phyloP scores from a whole-genome alignment of 2,113 vertebrate genomes.

The Halcyon malimbica region DNA sequence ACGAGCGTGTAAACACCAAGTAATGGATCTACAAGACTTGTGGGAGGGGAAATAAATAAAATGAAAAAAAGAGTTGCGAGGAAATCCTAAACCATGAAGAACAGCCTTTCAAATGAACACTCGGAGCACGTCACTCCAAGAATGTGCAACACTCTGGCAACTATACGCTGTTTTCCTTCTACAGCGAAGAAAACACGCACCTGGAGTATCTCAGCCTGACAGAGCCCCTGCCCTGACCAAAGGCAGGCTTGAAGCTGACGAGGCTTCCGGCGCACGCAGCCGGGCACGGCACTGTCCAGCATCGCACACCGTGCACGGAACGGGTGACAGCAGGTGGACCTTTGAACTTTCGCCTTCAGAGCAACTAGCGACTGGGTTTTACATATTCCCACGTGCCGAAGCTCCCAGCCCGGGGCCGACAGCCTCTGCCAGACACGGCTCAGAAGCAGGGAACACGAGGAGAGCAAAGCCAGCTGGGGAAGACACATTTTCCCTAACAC shows the following conservation, averaged over 20 bases:
- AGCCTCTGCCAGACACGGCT: background rate
- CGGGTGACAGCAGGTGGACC: background rate
- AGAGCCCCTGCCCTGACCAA: background rate
- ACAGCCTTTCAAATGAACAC: background rate
- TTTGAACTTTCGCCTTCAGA: background rate
- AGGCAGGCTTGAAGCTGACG: rapidly evolving
- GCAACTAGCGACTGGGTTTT: background rate
- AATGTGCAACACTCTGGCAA: background rate
- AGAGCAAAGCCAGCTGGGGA: background rate
- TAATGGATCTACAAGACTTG: background rate
- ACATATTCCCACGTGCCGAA: background rate
- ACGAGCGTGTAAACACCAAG: background rate
- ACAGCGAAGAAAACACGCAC: background rate
- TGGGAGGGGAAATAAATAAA: too few relatives aligned
- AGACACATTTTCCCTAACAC: background rate
- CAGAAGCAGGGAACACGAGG: background rate
- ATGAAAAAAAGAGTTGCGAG: background rate
- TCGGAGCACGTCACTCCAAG: background rate
- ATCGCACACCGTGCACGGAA: background rate
- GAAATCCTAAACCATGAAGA: background rate
- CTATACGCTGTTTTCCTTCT: background rate
- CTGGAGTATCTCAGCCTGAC: background rate
- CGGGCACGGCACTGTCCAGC: background rate
- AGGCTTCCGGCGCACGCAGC: rapidly evolving
- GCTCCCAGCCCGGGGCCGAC: background rate